phyloP scores from a whole-genome alignment of 2,113 vertebrate species.

The Isurus oxyrinchus region DNA sequence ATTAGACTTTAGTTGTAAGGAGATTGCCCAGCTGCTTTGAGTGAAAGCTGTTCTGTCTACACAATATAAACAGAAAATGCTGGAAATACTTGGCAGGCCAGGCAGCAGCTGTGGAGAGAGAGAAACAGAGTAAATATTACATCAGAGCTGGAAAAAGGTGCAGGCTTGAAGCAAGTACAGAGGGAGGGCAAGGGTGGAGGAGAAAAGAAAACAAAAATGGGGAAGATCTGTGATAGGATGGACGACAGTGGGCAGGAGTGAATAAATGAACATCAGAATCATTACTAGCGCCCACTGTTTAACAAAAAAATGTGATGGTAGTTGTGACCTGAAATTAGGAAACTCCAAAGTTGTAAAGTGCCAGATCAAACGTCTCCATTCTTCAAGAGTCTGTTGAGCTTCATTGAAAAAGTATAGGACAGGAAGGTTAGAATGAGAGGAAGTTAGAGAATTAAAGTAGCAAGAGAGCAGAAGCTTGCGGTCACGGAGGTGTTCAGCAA shows the following conservation, averaged over 20 bases:
- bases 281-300: too few relatives aligned
- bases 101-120: background rate
- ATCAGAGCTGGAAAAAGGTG: background rate
- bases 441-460: too few relatives aligned
- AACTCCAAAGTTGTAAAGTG: too few relatives aligned
- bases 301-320: too few relatives aligned
- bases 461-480: too few relatives aligned
- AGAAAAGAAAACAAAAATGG: background rate
- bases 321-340: too few relatives aligned
- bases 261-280: background rate
- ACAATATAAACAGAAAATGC: background rate
- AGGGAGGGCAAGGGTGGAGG: background rate
- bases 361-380: too few relatives aligned
- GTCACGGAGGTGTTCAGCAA: too few relatives aligned
- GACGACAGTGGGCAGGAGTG: background rate
- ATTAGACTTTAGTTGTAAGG: background rate
- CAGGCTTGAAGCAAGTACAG: background rate
- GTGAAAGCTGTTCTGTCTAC: background rate
- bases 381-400: too few relatives aligned
- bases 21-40: background rate
- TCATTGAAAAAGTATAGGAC: too few relatives aligned
- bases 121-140: background rate
- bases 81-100: background rate
- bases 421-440: too few relatives aligned
- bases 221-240: background rate